Evolutionary conservation across 2,797 vertebrate genomes (phyloP), one percentile per base, ranked within the genome.

Genomic region (Sebastes itinus): DNA sequence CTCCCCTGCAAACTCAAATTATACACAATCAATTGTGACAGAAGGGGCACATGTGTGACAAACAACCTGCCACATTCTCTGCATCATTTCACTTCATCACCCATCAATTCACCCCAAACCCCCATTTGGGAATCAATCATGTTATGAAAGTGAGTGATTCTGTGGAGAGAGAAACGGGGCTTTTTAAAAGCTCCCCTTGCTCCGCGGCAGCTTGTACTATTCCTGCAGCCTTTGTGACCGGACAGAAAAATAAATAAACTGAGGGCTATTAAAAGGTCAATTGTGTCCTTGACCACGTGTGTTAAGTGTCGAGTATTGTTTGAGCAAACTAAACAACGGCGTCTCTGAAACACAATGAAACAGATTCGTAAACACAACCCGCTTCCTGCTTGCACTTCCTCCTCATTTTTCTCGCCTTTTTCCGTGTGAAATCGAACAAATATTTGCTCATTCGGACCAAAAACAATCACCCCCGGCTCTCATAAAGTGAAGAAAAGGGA

Each of bases 1-100:
- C 89, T 92, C 83, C 87, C 93, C 90, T 91, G 92, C 90, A 92
- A 93, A 94, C 93, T 92, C 87, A 94, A 94, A 95, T 95, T 94
- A 95, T 92, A 91, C 88, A 88, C 88, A 89, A 95, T 95, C 94
- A 91, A 87, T 92, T 91, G 91, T 92, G 85, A 93, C 87, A 87
- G 88, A 91, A 73, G 87, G 46, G 93, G 72, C 83, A 88, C 89
- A 87, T 28, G 70, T 86, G 92, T 94, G 93, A 94, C 91, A 91
- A 95, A 95, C 93, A 94, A 90, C 90, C 92, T 93, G 92, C 89
- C 92, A 93, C 87, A 62, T 88, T 90, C 88, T 80, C 86, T 38
- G 76, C 89, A 90, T 92, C 88, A 87, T 92, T 93, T 88, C 92
- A 93, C 94, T 93, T 92, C 87, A 92, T 95, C 94, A 92, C 80